Evolutionary conservation across 2,113 vertebrate species (phyloP).

Genomic region (Ploceus nigricollis): DNA sequence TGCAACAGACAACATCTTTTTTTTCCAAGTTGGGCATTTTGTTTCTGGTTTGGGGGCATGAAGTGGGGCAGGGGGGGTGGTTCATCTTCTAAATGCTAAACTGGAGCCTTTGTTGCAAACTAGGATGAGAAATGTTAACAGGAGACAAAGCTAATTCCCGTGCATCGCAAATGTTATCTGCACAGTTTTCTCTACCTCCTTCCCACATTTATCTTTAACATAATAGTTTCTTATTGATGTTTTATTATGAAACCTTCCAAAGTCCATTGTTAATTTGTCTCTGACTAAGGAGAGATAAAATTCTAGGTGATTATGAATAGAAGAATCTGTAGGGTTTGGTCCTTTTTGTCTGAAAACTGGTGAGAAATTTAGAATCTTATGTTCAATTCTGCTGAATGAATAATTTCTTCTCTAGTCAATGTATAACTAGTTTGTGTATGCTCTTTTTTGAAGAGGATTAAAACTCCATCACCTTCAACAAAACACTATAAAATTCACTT

Average conservation of each 20-base stretch:
- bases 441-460: not conserved
- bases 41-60: not conserved
- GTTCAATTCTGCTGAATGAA: not conserved
- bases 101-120: not conserved
- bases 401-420: not conserved
- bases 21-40: not conserved
- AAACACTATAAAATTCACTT: not conserved
- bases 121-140: not conserved
- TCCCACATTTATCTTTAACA: not conserved
- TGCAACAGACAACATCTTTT: not conserved
- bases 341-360: not conserved
- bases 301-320: not conserved
- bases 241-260: not conserved
- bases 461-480: not conserved
- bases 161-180: not conserved
- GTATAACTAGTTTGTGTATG: not conserved
- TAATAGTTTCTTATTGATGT: not conserved
- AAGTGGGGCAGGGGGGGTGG: accelerated
- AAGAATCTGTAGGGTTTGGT: not conserved
- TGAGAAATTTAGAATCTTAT: not conserved
- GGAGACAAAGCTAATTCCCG: not conserved
- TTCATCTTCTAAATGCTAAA: not conserved
- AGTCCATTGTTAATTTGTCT: not conserved
- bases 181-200: not conserved
- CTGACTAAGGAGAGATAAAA: not conserved